Percentiles rank a stretch among this genome's conserved stretches.
Evolutionary conservation across 2,113 vertebrate species (phyloP).

Genomic region (Eptesicus fuscus): DNA sequence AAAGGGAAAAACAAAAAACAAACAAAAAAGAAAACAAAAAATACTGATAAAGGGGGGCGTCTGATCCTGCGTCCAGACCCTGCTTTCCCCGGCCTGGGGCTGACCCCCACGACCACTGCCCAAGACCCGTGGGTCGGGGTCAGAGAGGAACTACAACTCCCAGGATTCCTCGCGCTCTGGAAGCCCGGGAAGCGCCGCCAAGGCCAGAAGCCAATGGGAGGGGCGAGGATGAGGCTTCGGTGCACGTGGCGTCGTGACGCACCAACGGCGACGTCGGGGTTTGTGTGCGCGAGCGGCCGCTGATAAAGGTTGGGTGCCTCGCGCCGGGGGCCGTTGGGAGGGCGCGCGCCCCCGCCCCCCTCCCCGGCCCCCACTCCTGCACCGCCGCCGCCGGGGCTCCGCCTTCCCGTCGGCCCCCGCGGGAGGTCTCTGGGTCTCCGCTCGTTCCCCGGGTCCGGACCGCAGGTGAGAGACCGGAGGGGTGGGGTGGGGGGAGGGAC

Average conservation of each 20-base stretch:
- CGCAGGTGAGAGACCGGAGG: slow-evolving; percentile 70
- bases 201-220: background rate
- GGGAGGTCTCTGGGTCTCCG: background rate
- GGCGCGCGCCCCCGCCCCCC: slow-evolving; percentile 67
- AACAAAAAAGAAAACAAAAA: too few species aligned
- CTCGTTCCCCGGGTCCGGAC: background rate
- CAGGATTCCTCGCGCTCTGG: background rate
- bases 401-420: slow-evolving; percentile 59
- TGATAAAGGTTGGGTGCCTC: slow-evolving; percentile 73
- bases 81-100: rapidly evolving
- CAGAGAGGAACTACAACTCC: slow-evolving; percentile 9
- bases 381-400: background rate
- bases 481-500: slow-evolving; percentile 46
- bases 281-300: slow-evolving; percentile 67
- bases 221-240: background rate
- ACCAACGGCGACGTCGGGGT: slow-evolving; percentile 54
- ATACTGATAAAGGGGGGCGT: background rate
- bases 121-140: rapidly evolving
- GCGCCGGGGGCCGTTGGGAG: slow-evolving; percentile 73
- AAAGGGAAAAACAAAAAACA: too few species aligned
- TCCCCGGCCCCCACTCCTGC: slow-evolving; percentile 53
- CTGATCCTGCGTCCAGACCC: rapidly evolving
- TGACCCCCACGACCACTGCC: rapidly evolving
- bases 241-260: slow-evolving; percentile 44
- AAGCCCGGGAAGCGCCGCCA: rapidly evolving